Base-by-base conservation (phyloP, 2,888 invertebrate genomes). In the Cantharis rustica region DNA sequence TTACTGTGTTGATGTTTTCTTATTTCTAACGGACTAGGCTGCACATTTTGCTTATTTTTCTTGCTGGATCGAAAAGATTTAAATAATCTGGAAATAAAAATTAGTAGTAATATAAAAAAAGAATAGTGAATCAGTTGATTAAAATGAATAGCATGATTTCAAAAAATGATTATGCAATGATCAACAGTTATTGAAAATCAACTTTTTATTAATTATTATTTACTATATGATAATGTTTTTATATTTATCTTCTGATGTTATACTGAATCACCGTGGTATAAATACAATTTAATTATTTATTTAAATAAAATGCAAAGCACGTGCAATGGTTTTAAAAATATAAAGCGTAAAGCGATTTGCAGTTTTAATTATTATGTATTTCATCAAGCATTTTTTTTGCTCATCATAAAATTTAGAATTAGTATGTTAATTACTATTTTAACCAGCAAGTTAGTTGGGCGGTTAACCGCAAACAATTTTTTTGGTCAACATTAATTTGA, bases 1-100 rank as follows among this genome's bases (percentile, higher is more conserved):
- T 69, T 69, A 69, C 69, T 27, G 27, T 31, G 17, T 5, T 69
- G 31, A 4, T 69, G 31, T 69, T 17, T 31, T 31, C 69, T 31
- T n/a, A 61, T 31, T 47, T 31, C 61, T 47, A 61, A n/a, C 2
- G 69, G 69, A 47, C 27, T 27, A 11, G 69, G n/a, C 7, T 27
- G 61, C 3, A 47, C 16, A 20, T 23, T 68, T 68, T 68, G 68
- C 17, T 69, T 31, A 47, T 69, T 31, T 47, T 72, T 72, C 66
- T 72, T 72, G 20, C 66, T 72, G 47, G 27, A 17, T 72, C 72
- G 64, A 20, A 72, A 27, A 5, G 72, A 72, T 66, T 72, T 72
- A 16, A 72, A 72, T 27, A 72, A 66, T 16, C 72, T 72, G 23
- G 17, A 72, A 72, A 31, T 47, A 16, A 16, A 31, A 69, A 69